phyloP scores from a whole-genome alignment of 2,113 vertebrate species.

The Podiceps cristatus region DNA sequence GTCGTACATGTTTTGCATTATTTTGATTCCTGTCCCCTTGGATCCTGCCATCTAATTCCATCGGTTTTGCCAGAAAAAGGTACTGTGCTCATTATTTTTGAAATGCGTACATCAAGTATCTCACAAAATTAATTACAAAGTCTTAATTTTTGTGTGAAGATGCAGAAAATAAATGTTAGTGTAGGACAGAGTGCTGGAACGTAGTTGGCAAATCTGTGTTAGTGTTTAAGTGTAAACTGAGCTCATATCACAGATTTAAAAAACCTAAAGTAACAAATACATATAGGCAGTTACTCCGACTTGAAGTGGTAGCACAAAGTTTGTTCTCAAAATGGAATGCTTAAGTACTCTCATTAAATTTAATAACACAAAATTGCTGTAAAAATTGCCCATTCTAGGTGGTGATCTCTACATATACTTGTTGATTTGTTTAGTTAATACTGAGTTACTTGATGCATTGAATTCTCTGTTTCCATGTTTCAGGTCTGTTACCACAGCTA shows the following conservation, averaged over 20 bases:
- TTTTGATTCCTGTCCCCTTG: neutral
- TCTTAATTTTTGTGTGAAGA: neutral
- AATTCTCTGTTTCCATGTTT: constrained; percentile 72
- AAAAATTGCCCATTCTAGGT: constrained; percentile 68
- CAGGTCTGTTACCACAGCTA: constrained; percentile 93
- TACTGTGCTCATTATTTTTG: neutral
- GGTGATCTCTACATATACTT: constrained; percentile 43
- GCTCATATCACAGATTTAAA: neutral
- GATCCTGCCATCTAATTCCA: neutral
- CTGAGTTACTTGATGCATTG: constrained; percentile 56
- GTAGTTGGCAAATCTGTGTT: neutral
- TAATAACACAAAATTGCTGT: constrained; percentile 75
- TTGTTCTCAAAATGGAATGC: constrained; percentile 78
- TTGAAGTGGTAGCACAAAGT: constrained; percentile 53
- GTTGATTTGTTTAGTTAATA: constrained; percentile 70
- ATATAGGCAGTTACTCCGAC: neutral
- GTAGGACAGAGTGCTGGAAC: neutral
- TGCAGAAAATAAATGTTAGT: neutral
- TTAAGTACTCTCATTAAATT: constrained; percentile 82
- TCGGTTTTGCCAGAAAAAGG: neutral
- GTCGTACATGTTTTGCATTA: neutral
- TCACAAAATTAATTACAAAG: neutral
- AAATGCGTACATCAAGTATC: neutral
- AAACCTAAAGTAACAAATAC: neutral
- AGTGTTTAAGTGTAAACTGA: neutral